Conservation (phyloP, 1,140 invertebrate genomes). For the Venustaconcha ellipsiformis region DNA sequence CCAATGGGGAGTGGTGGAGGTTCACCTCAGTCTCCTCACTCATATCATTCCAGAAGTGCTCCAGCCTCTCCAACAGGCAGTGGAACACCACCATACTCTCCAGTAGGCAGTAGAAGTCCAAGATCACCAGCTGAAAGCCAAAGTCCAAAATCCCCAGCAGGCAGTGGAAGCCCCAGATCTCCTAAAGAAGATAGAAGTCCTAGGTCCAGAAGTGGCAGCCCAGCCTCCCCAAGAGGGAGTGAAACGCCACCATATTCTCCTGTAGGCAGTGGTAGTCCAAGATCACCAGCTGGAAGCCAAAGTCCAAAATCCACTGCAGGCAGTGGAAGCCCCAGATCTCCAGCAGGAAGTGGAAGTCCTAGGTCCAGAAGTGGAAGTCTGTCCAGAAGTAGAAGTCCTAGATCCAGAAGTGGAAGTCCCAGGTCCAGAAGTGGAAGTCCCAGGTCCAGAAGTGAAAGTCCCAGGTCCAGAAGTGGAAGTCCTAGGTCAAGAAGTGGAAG, state of each 20-base stretch:
- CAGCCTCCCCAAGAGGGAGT: conserved; percentile 6
- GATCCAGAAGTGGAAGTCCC: conserved; percentile 8
- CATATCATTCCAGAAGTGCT: neutral
- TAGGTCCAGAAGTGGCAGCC: too few species aligned
- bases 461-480: neutral
- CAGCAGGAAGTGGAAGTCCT: neutral
- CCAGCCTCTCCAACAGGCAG: too few species aligned
- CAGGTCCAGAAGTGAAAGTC: conserved; percentile 12
- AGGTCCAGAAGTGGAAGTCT: conserved; percentile 3
- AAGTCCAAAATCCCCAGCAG: neutral
- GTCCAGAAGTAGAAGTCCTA: conserved; percentile 7
- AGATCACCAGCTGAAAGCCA: neutral
- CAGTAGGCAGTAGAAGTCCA: neutral
- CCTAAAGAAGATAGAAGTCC: too few species aligned
- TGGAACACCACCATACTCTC: neutral
- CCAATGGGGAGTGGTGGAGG: neutral
- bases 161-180: neutral
- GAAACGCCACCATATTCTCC: conserved; percentile 15
- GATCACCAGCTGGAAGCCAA: conserved; percentile 10
- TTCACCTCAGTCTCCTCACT: neutral
- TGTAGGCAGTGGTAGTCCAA: neutral
- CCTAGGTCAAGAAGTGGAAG: conserved; percentile 3
- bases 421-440: conserved; percentile 11
- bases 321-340: neutral
- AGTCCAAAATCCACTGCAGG: conserved; percentile 12